Base-by-base conservation (phyloP, 2,888 invertebrate species). In the Laothoe populi region DNA sequence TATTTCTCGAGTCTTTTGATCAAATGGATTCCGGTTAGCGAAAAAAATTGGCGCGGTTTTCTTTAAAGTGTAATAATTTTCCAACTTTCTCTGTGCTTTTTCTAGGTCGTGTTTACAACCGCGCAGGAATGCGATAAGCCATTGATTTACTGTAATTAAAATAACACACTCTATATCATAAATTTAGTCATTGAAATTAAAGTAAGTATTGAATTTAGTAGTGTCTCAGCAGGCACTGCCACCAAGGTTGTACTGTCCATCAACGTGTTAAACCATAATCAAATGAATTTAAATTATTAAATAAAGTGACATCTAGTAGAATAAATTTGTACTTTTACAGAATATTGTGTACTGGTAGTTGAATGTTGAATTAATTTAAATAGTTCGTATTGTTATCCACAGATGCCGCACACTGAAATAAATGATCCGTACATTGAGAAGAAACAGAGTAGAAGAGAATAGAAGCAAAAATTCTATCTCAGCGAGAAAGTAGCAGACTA, bases 91-190 rank as follows among this genome's bases (percentile, higher is more conserved):
- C 74, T 95, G 95, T 1, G 94, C 86, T 60, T 90, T 84, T 70
- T 95, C 94, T 70, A 95, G 72, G 64, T 95, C 95, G 74, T 90
- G 94, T 79, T 95, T 95, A 70, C 94, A 94, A 24, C 95, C 95
- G 13, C 95, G 87, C 48, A 95, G 79, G 77, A 95, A 95, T 4
- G 93, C 82, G 1, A 94, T 75, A 35, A 95, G 72, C 86, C 94
- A 94, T 79, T 95, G 95, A 68, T 95, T 94, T 79, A 94, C 94
- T 93, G 75, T 59, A 62, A 44, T 38, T 38, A 45, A 49, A 48
- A 31, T 53, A 11, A 31, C 21, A 35, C 21, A 2, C 7, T 7
- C 4, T 48, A 24, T 46, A 16, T 2, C 16, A 46, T 16, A 5
- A 21, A 21, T 2, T 3, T 3, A 21, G 19, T 7, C n/a, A 46